Evolutionary conservation across 2,113 vertebrate genomes (phyloP), one percentile per base, ranked within the genome.

Genomic region (Nesogale talazaci): DNA sequence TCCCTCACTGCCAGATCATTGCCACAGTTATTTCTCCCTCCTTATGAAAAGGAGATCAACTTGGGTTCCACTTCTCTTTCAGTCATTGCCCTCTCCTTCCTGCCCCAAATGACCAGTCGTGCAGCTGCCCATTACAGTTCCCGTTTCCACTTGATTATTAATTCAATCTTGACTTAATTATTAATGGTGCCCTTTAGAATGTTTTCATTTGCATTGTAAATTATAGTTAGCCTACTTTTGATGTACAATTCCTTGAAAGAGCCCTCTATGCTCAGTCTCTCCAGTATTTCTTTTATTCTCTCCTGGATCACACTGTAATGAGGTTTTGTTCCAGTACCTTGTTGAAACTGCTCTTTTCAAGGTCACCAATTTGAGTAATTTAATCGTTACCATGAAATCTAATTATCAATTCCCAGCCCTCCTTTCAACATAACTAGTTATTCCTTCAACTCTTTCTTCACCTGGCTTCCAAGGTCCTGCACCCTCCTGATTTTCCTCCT

Each of bases 111-210:
- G 57, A 87, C 46, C 23, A 10, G 7, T 65, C 22, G 23, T 63
- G 59, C 79, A 67, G 46, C 67, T 90, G 95, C 40, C 67, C 67
- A 42, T 81, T 78, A 65, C 27, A 80, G 19, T 87, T 91, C 46
- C 46, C 10, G 11, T 82, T 91, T 75, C 87, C 72, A 59, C 70
- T 90, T 91, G 34, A 93, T 94, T 83, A 79, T 69, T 63, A 90
- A 86, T 89, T 82, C 84, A 88, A 69, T 78, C 25, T 3, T 85
- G 38, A 27, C 52, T 96, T 90, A 95, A 96, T 95, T 93, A 91
- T 91, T 94, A 91, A 96, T 86, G 70, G 40, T 93, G 75, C 70
- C 83, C 94, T 96, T 94, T 57, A 77, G 87, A 94, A 95, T 83
- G 63, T 75, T 92, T 84, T 86, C 56, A 3, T 87, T 94, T 79